A percentile compares a stretch with the other conserved stretches of the same genome.
Evolutionary conservation across 1,140 invertebrate species (phyloP).

Genomic region (Magallana angulata): DNA sequence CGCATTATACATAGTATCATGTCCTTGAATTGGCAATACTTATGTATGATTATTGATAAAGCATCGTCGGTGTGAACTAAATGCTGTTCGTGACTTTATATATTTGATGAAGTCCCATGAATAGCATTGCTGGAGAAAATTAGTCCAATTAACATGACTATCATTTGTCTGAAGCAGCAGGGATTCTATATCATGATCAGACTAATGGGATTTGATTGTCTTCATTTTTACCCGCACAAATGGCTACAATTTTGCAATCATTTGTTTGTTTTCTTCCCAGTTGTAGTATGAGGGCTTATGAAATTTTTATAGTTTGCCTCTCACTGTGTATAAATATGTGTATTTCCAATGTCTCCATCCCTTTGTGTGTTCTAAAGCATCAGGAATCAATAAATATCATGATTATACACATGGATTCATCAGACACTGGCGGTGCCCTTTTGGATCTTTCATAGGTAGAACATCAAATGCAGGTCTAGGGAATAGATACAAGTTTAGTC

Average conservation of each 20-base stretch:
- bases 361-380: slow-evolving; percentile 1
- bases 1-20: too few species aligned
- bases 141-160: background rate
- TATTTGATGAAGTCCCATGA: background rate
- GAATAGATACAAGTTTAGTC: background rate
- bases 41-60: too few species aligned
- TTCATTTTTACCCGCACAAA: background rate
- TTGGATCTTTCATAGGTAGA: background rate
- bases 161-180: background rate
- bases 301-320: slow-evolving; percentile 12
- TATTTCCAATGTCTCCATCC: background rate
- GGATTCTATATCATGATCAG: background rate
- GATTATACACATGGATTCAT: background rate
- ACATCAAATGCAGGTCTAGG: slow-evolving; percentile 1
- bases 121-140: background rate
- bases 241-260: background rate
- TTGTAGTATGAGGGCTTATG: background rate
- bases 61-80: background rate
- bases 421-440: background rate
- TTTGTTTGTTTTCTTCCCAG: background rate
- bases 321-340: slow-evolving; percentile 25
- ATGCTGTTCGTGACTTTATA: slow-evolving; percentile 12
- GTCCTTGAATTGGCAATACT: too few species aligned
- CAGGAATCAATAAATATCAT: slow-evolving; percentile 25
- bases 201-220: background rate